Evolutionary conservation across 2,113 vertebrate genomes (phyloP), one percentile per base, ranked within the genome.

Genomic region (Rhinolophus ferrumequinum): DNA sequence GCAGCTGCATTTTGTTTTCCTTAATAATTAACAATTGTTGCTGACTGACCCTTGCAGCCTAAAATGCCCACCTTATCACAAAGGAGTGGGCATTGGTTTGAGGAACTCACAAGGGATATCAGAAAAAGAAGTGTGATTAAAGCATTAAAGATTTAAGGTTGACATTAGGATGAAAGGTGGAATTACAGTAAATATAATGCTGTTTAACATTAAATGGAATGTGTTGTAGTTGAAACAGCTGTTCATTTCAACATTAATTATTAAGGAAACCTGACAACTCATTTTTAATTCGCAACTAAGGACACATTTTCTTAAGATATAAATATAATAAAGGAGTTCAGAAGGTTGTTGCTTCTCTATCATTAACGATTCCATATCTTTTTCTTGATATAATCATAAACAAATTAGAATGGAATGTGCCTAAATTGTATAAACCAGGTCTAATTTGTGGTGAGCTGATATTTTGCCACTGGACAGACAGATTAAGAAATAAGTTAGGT

Each of bases 101-200:
- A 98, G 97, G 79, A 97, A 97, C 94, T 96, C 97, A 60, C 97
- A 93, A 97, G 98, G 98, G 98, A 98, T 93, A 95, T 97, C 97
- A 98, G 97, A 98, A 98, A 98, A 98, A 98, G 97, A 98, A 97
- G 96, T 98, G 97, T 98, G 98, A 98, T 98, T 98, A 98, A 98
- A 98, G 98, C 98, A 99, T 98, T 98, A 99, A 98, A 98, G 98
- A 98, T 98, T 98, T 98, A 98, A 98, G 84, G 97, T 90, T 98
- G 98, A 98, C 98, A 96, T 98, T 98, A 98, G 97, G 98, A 98
- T 98, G 98, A 98, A 99, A 98, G 98, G 98, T 98, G 98, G 98
- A 98, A 98, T 98, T 98, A 98, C 98, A 97, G 98, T 98, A 99
- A 99, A 98, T 98, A 98, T 97, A 98, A 98, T 96, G 82, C 97